Base-by-base conservation (phyloP, 2,888 invertebrate genomes). In the Phaonia tiefii region DNA sequence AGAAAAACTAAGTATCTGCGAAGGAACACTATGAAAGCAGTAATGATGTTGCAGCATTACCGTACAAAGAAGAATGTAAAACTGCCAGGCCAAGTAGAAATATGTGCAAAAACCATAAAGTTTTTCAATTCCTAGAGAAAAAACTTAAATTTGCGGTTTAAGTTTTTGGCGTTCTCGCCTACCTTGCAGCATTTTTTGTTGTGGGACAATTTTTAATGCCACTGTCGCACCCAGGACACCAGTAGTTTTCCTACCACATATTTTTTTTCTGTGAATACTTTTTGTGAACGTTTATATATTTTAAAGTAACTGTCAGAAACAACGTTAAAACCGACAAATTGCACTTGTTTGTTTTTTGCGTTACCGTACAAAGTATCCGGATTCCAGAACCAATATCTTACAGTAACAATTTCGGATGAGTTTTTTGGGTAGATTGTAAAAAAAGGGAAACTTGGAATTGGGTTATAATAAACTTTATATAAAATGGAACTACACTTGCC, bases 241-340 rank as follows among this genome's bases (percentile, higher is more conserved):
- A n/a, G n/a, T n/a, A n/a, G n/a, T n/a, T n/a, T n/a, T n/a, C 49
- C 44, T 2, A 2, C 44, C 11, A 44, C 44, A n/a, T 44, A 11
- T 44, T 44, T 31, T 31, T 31, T 31, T 31, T 3, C 31, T 31
- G 8, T 31, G 31, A 8, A 5, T 31, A 31, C 31, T 31, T 31
- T 31, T 31, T 31, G 3, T 31, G 3, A 31, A 31, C 8, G 31
- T 3, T 31, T 31, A 5, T 22, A 56, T 63, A 69, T 75, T 70
- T 70, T 69, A 70, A 54, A 56, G 74, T 66, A 56, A 31, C 69
- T 79, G 79, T 79, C 79, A 79, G 56, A 78, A 79, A 65, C 79
- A 74, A 58, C 22, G 58, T 71, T 70, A 75, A 39, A 39, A 75
- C 58, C 66, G 71, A 75, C 65, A 79, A 75, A 79, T 71, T 65